Evolutionary conservation across 2,888 invertebrate genomes (phyloP).

Genomic region (Lepidocyrtoides sp.): DNA sequence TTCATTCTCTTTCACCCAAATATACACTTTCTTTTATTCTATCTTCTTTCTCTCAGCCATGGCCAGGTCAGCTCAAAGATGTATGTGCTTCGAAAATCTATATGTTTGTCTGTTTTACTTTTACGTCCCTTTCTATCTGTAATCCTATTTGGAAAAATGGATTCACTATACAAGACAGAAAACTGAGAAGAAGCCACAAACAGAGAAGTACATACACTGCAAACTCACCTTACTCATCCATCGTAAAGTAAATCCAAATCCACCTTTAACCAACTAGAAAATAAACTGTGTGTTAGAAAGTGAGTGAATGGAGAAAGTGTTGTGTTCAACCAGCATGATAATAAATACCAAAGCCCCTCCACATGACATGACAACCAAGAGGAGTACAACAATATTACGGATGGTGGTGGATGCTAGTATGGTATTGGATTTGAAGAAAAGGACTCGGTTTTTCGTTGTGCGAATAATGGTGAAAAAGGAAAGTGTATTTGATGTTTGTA

Average conservation of each 20-base stretch:
- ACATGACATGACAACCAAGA: slow-evolving; percentile 27
- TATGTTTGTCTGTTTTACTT: too few relatives aligned
- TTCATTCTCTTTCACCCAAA: background rate
- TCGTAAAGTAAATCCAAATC: slow-evolving; percentile 44
- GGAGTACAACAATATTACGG: slow-evolving; percentile 37
- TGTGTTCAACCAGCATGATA: slow-evolving; percentile 43
- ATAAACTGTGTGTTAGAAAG: background rate
- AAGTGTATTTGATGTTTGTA: background rate
- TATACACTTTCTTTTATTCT: background rate
- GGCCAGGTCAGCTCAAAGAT: too few relatives aligned
- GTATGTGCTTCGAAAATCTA: background rate
- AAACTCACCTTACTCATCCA: slow-evolving; percentile 39
- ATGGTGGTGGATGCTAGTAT: background rate
- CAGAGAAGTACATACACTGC: background rate
- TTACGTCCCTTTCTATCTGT: background rate
- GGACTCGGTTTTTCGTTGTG: background rate
- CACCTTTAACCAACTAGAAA: slow-evolving; percentile 53
- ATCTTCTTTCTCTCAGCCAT: background rate
- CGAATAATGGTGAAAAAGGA: background rate
- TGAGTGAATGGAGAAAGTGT: slow-evolving; percentile 10
- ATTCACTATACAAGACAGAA: background rate
- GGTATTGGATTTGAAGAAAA: background rate
- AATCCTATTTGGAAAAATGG: background rate
- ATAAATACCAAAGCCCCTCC: slow-evolving; percentile 29
- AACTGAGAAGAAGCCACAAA: slow-evolving; percentile 2